Evolutionary conservation across 2,888 invertebrate species (phyloP).

Genomic region (Napeogenes sylphis): DNA sequence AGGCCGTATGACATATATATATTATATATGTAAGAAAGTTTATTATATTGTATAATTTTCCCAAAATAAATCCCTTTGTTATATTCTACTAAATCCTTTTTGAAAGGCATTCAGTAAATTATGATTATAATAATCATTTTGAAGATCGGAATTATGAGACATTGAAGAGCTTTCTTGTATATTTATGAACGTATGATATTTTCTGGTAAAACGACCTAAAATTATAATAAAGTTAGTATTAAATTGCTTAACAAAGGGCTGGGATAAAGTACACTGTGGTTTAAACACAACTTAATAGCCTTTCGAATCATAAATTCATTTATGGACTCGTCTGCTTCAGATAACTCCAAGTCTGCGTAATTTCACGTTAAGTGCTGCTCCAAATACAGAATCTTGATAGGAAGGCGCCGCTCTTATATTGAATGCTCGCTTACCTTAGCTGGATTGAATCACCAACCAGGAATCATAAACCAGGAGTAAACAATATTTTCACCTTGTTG

Average conservation of each 20-base stretch:
- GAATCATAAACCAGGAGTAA: background rate
- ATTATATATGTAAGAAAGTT: conserved; percentile 8
- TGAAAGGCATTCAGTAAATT: no score
- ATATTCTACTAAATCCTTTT: background rate
- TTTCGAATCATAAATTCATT: conserved; percentile 30
- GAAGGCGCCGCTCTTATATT: conserved; percentile 21
- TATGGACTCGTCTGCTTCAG: conserved; percentile 32
- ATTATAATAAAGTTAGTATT: background rate
- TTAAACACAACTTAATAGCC: conserved; percentile 19
- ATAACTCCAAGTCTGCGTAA: conserved; percentile 45
- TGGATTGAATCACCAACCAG: background rate
- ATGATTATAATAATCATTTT: background rate
- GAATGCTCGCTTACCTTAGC: conserved; percentile 6
- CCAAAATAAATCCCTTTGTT: background rate
- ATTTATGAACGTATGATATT: background rate
- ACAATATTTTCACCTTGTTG: background rate
- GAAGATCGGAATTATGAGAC: no score
- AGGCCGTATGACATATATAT: conserved; percentile 26
- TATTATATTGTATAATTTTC: background rate
- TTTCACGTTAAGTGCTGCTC: conserved; percentile 55
- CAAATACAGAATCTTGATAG: conserved; percentile 39
- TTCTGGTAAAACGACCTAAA: background rate
- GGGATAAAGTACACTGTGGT: conserved; percentile 12
- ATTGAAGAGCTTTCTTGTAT: no score
- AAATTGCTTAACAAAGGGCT: conserved; percentile 3